Evolutionary conservation across 1,140 invertebrate species (phyloP), one percentile per base, ranked within the genome.

Genomic region (Drosophila pseudoananassae): DNA sequence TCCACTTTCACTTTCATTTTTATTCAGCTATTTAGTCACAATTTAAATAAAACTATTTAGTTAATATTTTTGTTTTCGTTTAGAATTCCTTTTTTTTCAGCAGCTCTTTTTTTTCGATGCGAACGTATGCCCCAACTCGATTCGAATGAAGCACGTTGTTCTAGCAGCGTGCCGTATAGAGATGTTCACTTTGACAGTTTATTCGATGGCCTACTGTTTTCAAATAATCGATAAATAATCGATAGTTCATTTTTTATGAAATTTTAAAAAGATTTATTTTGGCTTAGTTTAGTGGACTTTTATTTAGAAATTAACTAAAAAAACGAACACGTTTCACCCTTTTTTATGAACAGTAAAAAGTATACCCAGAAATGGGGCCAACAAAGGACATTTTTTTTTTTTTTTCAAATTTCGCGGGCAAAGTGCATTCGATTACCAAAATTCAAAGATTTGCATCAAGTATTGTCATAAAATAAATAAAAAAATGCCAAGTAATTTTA

Each of bases 131-230:
- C 27, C 55, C 20, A 3, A 20, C 20, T 20, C 14, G 8, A n/a
- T 8, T 33, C 14, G 10, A 58, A 58, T 17, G 20, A 8, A 58
- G 55, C 55, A 58, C 55, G 55, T 58, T 58, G 49, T 58, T 43
- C 17, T 4, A 47, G 55, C 43, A 50, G 45, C 43, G 55, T 58
- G 10, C 55, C 40, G 14, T 33, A 23, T 58, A 58, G 45, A 8
- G 55, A 58, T 58, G 55, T 15, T 15, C 43, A 49, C 3, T 2
- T 12, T 36, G 10, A 12, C 10, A 3, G 2, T 12, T 36, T 0
- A 9, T 33, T 33, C 2, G 1, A 1, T 12, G 33, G 31, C 31
- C 20, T 9, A 33, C 38, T n/a, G n/a, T n/a, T n/a, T n/a, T n/a
- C 38, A 25, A 25, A 27, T 17, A 6, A 2, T 4, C 40, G 14